Conservation (phyloP, 53 echinoderm and acorn worm species). For the Echinarachnius parma region DNA sequence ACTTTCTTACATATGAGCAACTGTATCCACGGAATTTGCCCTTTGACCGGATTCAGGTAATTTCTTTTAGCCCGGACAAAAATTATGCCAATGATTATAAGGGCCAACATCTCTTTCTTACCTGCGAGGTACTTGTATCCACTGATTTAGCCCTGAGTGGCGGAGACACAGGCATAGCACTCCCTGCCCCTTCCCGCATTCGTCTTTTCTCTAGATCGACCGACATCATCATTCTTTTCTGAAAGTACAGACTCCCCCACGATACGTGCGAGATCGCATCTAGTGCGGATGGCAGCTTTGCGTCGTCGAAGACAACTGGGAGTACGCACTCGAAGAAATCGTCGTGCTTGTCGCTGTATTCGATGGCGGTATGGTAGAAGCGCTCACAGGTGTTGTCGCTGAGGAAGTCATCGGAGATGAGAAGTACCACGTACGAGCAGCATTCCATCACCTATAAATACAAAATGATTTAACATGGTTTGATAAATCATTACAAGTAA, state of each 20-base stretch:
- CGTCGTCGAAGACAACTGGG: background rate
- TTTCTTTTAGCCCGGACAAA: no score
- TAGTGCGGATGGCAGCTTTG: constrained; percentile 17
- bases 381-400: constrained; percentile 22
- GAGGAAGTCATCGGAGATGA: constrained; percentile 17
- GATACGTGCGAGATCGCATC: constrained; percentile 9
- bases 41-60: no score
- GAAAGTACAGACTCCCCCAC: constrained; percentile 4
- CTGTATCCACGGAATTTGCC: no score
- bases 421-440: constrained; percentile 16
- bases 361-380: constrained; percentile 23
- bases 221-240: constrained; percentile 3
- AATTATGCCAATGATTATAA: no score
- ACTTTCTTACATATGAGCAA: no score
- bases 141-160: no score
- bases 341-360: constrained; percentile 7
- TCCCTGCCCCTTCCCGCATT: constrained; percentile 6
- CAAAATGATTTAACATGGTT: no score
- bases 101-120: no score
- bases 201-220: constrained; percentile 13
- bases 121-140: no score
- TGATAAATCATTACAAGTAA: no score
- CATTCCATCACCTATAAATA: constrained; percentile 33
- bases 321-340: constrained; percentile 28
- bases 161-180: no score